Evolutionary conservation across 2,797 vertebrate species (phyloP).

Genomic region (Myioborus melanocephalus): DNA sequence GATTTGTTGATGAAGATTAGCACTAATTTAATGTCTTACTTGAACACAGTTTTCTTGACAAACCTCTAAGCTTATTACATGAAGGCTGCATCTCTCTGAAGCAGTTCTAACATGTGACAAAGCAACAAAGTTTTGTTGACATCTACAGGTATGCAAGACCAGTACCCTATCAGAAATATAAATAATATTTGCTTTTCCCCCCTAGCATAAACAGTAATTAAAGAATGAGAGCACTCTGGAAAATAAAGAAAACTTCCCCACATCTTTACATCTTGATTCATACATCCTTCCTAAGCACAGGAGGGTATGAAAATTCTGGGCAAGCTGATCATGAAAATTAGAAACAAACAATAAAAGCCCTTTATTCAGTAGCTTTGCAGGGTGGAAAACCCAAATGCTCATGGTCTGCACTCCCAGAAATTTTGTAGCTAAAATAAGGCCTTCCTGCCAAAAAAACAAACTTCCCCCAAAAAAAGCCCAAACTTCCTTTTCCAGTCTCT

Average conservation of each 20-base stretch:
- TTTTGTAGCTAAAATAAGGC: not conserved
- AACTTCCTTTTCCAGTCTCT: not conserved
- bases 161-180: not conserved
- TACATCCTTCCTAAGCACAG: not conserved
- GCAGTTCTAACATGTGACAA: not conserved
- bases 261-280: not conserved
- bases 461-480: rapidly evolving
- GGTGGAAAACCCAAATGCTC: not conserved
- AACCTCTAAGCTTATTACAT: not conserved
- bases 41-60: not conserved
- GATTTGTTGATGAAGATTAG: not conserved
- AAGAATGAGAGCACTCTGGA: not conserved
- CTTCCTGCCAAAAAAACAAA: not conserved
- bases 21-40: not conserved
- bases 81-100: not conserved
- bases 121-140: not conserved
- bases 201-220: not conserved
- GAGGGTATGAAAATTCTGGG: not conserved
- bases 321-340: not conserved
- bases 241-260: not conserved
- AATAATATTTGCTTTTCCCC: not conserved
- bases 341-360: not conserved
- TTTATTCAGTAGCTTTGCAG: not conserved
- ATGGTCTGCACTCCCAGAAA: not conserved
- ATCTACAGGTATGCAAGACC: not conserved